A percentile compares a stretch with the other conserved stretches of the same genome.
phyloP scores from a whole-genome alignment of 2,888 invertebrate genomes.

The Dromius quadrimaculatus region DNA sequence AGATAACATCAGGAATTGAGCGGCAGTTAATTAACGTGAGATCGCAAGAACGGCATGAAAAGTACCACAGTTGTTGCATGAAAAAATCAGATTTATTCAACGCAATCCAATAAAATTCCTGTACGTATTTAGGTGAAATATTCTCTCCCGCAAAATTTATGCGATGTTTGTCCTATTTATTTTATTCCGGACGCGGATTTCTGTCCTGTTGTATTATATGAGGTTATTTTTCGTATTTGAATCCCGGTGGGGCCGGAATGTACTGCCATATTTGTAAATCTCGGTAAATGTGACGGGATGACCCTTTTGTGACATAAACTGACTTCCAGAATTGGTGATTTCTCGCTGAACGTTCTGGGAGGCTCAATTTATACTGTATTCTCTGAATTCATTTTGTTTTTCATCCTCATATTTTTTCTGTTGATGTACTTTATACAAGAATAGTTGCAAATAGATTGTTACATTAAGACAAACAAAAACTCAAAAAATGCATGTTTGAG shows the following conservation, averaged over 20 bases:
- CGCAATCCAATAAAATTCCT: too few species aligned
- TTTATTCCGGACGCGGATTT: not conserved
- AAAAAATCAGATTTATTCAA: too few species aligned
- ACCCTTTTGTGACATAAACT: conserved; percentile 48
- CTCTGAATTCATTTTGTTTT: conserved; percentile 12
- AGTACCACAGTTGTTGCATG: too few species aligned
- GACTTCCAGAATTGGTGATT: conserved; percentile 43
- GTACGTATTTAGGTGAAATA: too few species aligned
- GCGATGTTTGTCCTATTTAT: conserved; percentile 20
- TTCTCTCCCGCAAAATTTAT: conserved; percentile 38
- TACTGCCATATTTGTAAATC: conserved; percentile 47
- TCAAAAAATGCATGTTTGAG: too few species aligned
- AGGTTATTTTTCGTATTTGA: conserved; percentile 22
- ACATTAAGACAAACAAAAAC: too few species aligned
- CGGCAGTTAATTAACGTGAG: conserved; percentile 38
- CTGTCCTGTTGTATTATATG: not conserved
- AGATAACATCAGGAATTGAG: conserved; percentile 25
- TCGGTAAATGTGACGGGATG: conserved; percentile 46
- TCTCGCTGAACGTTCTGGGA: conserved; percentile 23
- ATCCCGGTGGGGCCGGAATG: conserved; percentile 12
- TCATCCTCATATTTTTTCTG: not conserved
- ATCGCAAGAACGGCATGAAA: too few species aligned
- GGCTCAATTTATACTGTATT: conserved; percentile 4
- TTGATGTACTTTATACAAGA: too few species aligned
- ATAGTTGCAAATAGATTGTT: too few species aligned